These are phyloP conservation scores for Chiridota heheva DNA, from an alignment of 35 echinoderm and acorn worm species.

Conservation along the genomic window DNA sequence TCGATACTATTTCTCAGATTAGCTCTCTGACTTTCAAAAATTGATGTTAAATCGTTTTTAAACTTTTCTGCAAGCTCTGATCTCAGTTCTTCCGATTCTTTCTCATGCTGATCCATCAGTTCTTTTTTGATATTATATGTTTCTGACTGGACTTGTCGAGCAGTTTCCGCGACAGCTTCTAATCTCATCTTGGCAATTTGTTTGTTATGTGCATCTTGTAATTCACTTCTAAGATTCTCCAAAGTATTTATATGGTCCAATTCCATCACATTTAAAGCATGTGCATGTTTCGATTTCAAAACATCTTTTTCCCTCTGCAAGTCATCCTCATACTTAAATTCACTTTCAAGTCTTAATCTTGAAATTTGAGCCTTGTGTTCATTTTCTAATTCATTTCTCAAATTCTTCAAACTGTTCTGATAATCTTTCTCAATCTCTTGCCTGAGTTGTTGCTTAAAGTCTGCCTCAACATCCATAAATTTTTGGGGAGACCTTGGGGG, in stretches of 20 bases:
- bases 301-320: constrained; percentile 56
- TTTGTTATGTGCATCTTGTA: constrained; percentile 65
- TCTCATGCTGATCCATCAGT: constrained; percentile 31
- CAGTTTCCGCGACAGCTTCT: constrained; percentile 64
- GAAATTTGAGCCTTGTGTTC: constrained; percentile 72
- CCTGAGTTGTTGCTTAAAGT: constrained; percentile 74
- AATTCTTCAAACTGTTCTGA: constrained; percentile 67
- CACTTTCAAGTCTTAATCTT: constrained; percentile 63
- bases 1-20: constrained; percentile 23
- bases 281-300: constrained; percentile 60
- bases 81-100: constrained; percentile 37
- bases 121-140: constrained; percentile 10
- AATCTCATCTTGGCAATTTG: constrained; percentile 60
- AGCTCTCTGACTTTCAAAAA: constrained; percentile 37
- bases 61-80: constrained; percentile 53
- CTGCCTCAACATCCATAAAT: constrained; percentile 72
- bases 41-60: constrained; percentile 38
- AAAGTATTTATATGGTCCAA: constrained; percentile 64
- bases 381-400: constrained; percentile 73
- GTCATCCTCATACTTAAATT: constrained; percentile 75
- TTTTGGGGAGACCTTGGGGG: constrained; percentile 80
- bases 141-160: constrained; percentile 66
- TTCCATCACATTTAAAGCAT: constrained; percentile 43
- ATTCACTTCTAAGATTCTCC: constrained; percentile 50
- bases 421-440: constrained; percentile 72